Evolutionary conservation across 2,113 vertebrate genomes (phyloP), one percentile per base, ranked within the genome.

Genomic region (Petrocephalus zakoni): DNA sequence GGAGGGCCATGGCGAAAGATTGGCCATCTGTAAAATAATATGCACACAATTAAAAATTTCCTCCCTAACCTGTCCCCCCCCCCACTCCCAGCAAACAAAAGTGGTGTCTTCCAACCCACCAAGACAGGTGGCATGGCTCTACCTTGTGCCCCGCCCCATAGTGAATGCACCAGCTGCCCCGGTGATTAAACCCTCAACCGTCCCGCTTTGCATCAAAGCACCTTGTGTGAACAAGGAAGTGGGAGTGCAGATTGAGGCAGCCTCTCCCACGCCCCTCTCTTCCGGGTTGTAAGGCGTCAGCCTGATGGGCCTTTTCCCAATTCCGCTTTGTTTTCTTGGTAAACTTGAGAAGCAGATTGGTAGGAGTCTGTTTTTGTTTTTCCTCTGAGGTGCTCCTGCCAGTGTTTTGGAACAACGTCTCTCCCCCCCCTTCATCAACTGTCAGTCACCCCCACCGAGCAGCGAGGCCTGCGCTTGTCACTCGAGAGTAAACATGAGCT

Each of bases 151-250:
- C 88, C 88, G 46, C 75, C 85, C 42, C 90, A 90, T 90, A 58
- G 86, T 94, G 93, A 95, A 95, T 95, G 91, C 92, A 92, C 90
- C 95, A 95, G 94, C 95, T 95, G 95, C 94, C 92, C 87, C 56
- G 87, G 91, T 94, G 94, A 94, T 95, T 94, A 95, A 92, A 92
- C 89, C 92, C 72, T 91, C 88, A 91, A 94, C 92, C 92, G 92
- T 91, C 92, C 93, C 93, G 92, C 93, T 89, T 92, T 92, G 92
- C 92, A 94, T 95, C 93, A 95, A 95, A 95, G 93, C 92, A 89
- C 56, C 84, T 92, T 90, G 94, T 93, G 93, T 93, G 94, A 93
- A 94, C 90, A 93, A 91, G 92, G 93, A 93, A 92, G 90, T 92
- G 91, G 93, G 93, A 91, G 94, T 94, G 93, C 90, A 92, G 90